These are phyloP conservation scores for Chloebia gouldiae DNA, from an alignment of 2,113 vertebrate genomes.

Conservation along the genomic window DNA sequence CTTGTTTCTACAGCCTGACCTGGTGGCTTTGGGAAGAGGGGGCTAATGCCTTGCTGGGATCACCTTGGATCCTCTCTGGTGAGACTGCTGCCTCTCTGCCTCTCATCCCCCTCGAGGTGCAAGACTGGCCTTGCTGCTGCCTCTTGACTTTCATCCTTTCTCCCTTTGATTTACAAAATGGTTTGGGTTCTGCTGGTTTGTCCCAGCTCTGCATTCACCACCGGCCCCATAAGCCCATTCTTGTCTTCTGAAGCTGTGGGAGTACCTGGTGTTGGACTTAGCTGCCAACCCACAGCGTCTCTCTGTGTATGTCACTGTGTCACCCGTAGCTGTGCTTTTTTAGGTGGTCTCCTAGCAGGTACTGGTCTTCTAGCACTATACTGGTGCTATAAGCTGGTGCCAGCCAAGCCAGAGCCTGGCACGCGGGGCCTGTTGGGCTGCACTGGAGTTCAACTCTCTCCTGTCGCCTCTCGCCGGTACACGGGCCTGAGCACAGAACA, in stretches of 20 bases:
- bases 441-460: background rate
- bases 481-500: background rate
- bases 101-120: background rate
- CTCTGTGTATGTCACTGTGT: background rate
- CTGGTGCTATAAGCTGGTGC: background rate
- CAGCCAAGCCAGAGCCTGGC: background rate
- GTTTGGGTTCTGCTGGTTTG: background rate
- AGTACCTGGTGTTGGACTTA: rapidly evolving
- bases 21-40: background rate
- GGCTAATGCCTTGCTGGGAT: background rate
- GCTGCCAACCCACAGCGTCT: background rate
- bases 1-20: background rate
- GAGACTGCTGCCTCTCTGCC: background rate
- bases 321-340: no score
- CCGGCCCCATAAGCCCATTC: rapidly evolving
- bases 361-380: rapidly evolving
- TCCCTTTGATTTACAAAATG: background rate
- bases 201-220: background rate
- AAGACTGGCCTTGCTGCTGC: background rate
- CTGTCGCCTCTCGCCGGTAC: background rate
- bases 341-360: background rate
- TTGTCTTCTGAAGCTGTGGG: background rate
- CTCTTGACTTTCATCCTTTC: background rate
- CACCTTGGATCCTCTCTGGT: background rate
- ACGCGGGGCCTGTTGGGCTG: rapidly evolving